Conservation (phyloP, 64 coral and sea anemone genomes). For the Acropora tenuis region DNA sequence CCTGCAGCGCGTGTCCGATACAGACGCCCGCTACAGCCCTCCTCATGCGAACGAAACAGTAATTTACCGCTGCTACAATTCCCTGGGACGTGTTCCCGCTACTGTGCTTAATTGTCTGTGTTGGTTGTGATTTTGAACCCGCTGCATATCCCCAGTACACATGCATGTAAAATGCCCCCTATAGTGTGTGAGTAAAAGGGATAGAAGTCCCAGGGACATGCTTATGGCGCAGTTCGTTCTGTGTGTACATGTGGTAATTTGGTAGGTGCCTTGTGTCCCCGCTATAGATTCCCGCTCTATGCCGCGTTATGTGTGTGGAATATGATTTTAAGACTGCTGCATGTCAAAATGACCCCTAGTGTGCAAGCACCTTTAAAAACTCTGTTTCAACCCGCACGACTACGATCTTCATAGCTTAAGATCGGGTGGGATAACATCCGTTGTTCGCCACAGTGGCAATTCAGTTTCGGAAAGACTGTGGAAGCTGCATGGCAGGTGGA, state of each 20-base stretch:
- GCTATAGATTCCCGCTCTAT: constrained; percentile 39
- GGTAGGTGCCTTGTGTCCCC: constrained; percentile 41
- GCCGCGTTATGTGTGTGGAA: constrained; percentile 27
- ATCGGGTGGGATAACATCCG: too few species aligned
- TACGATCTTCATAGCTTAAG: too few species aligned
- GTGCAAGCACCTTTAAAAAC: constrained; percentile 24
- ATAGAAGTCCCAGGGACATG: constrained; percentile 44
- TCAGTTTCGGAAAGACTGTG: too few species aligned
- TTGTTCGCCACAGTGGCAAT: too few species aligned
- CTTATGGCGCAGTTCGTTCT: constrained; percentile 36
- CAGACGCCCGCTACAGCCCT: constrained; percentile 39
- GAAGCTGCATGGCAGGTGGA: too few species aligned
- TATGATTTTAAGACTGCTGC: constrained; percentile 34
- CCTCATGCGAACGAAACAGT: constrained; percentile 50
- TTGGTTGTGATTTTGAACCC: constrained; percentile 42
- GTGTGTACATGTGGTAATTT: constrained; percentile 44
- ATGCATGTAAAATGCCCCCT: constrained; percentile 36
- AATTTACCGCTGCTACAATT: constrained; percentile 50
- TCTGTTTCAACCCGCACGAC: too few species aligned
- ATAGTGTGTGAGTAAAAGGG: constrained; percentile 41
- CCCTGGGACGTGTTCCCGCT: constrained; percentile 29
- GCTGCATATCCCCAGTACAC: not conserved
- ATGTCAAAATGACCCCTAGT: constrained; percentile 32
- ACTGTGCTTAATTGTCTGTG: constrained; percentile 11
- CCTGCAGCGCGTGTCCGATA: constrained; percentile 13